Evolutionary conservation across 2,888 invertebrate genomes (phyloP).

Genomic region (Pocota personata): DNA sequence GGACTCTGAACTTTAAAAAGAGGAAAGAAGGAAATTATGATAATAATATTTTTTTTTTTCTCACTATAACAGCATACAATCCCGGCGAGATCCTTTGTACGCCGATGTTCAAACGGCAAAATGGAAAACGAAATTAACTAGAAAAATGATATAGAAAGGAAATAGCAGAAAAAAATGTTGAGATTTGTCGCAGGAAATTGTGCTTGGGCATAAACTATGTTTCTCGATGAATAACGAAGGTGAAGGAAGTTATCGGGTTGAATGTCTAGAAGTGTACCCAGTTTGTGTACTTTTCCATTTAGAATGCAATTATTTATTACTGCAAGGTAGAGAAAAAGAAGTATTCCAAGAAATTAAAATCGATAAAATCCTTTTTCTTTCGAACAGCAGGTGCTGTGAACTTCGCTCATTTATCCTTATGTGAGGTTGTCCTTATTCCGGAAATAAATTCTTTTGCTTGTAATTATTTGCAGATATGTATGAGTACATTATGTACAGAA

Average conservation of each 20-base stretch:
- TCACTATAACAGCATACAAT: not conserved
- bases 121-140: not conserved
- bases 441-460: too few relatives aligned
- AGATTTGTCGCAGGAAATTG: slow-evolving; percentile 10
- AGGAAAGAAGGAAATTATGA: not conserved
- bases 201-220: not conserved
- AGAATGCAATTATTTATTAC: not conserved
- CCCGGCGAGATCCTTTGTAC: not conserved
- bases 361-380: not conserved
- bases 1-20: not conserved
- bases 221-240: not conserved
- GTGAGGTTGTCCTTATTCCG: too few relatives aligned
- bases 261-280: not conserved
- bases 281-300: not conserved
- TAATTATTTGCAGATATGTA: too few relatives aligned
- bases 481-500: too few relatives aligned
- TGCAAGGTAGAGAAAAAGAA: not conserved
- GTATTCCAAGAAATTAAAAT: not conserved
- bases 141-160: not conserved
- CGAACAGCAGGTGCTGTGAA: not conserved
- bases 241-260: not conserved
- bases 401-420: not conserved
- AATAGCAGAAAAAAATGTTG: not conserved
- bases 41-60: not conserved
- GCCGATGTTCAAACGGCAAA: not conserved